Evolutionary conservation across 2,797 vertebrate genomes (phyloP).

Genomic region (Spinibarbus caldwelli): DNA sequence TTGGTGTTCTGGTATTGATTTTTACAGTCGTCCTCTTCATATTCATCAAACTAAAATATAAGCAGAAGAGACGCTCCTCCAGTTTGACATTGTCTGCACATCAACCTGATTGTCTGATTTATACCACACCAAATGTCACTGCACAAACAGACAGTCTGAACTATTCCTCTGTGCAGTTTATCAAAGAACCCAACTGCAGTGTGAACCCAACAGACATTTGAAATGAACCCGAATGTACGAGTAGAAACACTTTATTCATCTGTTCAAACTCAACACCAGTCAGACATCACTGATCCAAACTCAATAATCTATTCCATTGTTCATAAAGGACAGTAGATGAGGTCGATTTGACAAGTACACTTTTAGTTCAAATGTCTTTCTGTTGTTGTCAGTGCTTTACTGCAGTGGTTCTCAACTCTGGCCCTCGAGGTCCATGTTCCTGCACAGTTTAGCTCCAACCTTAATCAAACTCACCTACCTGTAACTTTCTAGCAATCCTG

Average conservation of each 20-base stretch:
- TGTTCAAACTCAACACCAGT: background rate
- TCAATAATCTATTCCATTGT: background rate
- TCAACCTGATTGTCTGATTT: background rate
- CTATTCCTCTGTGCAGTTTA: slow-evolving; percentile 23
- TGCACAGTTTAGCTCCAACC: background rate
- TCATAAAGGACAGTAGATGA: background rate
- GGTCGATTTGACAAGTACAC: background rate
- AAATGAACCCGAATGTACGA: background rate
- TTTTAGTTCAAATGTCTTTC: background rate
- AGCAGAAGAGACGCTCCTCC: background rate
- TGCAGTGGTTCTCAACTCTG: background rate
- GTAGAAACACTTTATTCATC: background rate
- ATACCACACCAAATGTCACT: background rate
- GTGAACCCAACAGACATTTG: background rate
- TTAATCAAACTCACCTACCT: background rate
- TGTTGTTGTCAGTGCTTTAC: background rate
- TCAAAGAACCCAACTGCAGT: background rate
- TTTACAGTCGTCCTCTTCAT: background rate
- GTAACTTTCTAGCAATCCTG: too few relatives aligned
- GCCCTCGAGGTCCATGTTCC: background rate
- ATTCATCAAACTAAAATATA: slow-evolving; percentile 9
- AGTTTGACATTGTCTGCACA: background rate
- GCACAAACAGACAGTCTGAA: background rate
- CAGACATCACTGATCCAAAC: background rate
- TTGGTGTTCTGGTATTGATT: background rate